A percentile compares a stretch with the other conserved stretches of the same genome.
Evolutionary conservation across 2,113 vertebrate species (phyloP).

Genomic region (Isurus oxyrinchus): DNA sequence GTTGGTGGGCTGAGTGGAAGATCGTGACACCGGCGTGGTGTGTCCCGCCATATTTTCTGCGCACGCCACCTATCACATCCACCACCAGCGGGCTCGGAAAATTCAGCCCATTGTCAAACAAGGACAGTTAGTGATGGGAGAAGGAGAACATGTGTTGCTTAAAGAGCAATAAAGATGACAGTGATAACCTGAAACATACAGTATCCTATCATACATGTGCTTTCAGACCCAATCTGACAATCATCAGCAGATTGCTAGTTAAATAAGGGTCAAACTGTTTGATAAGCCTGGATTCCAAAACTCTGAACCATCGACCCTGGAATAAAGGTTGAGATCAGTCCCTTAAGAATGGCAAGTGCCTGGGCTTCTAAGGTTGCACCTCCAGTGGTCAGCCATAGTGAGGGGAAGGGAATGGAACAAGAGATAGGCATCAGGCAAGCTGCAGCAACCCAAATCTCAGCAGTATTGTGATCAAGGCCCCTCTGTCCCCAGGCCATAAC

Average conservation of each 20-base stretch:
- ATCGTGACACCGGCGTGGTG: too few species aligned
- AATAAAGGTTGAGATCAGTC: too few species aligned
- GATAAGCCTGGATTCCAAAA: not conserved
- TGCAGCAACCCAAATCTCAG: too few species aligned
- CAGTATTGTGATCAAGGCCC: not conserved
- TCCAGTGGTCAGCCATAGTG: not conserved
- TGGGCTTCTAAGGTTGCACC: not conserved
- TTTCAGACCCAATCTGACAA: not conserved
- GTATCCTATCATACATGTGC: not conserved
- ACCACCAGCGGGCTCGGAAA: too few species aligned
- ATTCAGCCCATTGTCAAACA: not conserved
- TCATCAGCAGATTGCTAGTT: not conserved
- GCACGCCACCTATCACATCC: too few species aligned
- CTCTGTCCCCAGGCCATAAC: not conserved
- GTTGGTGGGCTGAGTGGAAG: too few species aligned
- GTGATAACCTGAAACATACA: not conserved
- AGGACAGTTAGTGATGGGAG: not conserved
- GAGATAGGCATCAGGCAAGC: not conserved
- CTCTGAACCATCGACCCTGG: too few species aligned
- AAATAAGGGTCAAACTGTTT: not conserved
- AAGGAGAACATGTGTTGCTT: not conserved
- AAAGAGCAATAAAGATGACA: not conserved
- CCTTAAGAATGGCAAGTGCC: too few species aligned
- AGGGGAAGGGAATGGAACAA: not conserved
- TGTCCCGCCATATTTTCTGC: too few species aligned